phyloP scores from a whole-genome alignment of 2,113 vertebrate genomes.

The Odocoileus hemionus region DNA sequence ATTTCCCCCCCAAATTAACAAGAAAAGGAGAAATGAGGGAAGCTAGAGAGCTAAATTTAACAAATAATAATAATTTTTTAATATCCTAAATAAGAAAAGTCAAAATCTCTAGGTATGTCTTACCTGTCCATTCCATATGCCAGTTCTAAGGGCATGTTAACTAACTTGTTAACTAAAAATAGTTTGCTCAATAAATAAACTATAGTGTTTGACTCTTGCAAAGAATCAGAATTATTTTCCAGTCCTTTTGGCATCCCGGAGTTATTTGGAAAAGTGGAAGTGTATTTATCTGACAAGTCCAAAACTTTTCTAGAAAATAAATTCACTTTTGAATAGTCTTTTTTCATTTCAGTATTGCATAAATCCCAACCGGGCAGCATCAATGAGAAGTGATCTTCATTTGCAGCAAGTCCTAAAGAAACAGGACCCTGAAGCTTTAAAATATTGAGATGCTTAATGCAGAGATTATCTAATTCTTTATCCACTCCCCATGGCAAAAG shows the following conservation, averaged over 20 bases:
- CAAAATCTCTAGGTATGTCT: conserved; percentile 23
- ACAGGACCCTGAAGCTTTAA: conserved; percentile 71
- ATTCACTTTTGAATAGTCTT: conserved; percentile 62
- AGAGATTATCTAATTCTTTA: conserved; percentile 79
- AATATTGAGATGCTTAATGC: conserved; percentile 72
- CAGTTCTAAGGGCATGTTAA: conserved; percentile 71
- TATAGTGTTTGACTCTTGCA: conserved; percentile 56
- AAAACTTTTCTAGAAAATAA: conserved; percentile 81
- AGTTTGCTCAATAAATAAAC: conserved; percentile 78
- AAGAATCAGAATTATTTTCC: conserved; percentile 16
- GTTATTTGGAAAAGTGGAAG: conserved; percentile 64
- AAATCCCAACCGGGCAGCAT: conserved; percentile 79
- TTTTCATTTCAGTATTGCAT: conserved; percentile 12
- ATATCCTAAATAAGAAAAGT: not conserved
- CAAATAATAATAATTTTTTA: not conserved
- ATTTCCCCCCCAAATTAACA: too few relatives aligned
- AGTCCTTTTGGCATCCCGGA: not conserved
- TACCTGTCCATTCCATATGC: conserved; percentile 76
- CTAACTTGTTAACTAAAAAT: conserved; percentile 76
- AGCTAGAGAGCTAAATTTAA: not conserved
- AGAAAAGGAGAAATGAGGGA: not conserved
- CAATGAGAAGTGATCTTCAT: conserved; percentile 74
- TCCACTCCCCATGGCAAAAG: conserved; percentile 84
- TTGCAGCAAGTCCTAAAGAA: conserved; percentile 79
- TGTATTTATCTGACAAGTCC: conserved; percentile 81